Evolutionary conservation across 2,113 vertebrate genomes (phyloP), one percentile per base, ranked within the genome.

Genomic region (Callopanchax toddi): DNA sequence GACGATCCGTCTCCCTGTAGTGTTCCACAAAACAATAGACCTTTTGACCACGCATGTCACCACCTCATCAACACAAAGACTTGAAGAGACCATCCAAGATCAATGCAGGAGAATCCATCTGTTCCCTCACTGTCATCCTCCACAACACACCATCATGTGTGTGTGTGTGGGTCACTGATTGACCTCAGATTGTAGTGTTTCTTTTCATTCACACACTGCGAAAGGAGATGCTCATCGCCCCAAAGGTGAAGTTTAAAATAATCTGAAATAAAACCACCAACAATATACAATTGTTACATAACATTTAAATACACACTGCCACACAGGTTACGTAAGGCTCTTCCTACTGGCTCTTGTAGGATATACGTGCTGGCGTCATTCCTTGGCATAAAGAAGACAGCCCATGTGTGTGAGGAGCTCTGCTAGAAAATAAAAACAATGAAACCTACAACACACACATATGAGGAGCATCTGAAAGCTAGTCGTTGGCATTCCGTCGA

Each of bases 301-400:
- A 89, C 49, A 44, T 70, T 71, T 78, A 66, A 80, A 82, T 51
- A 67, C 46, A 85, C 57, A 43, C 40, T 18, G 40, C n/a, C 44
- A 36, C 10, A 45, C 15, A 45, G 67, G 76, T 88, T 87, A 89
- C 55, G 74, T 78, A 88, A 89, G 54, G 42, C 49, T n/a, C 26
- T n/a, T 49, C 56, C 59, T 17, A 69, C 76, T 84, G 80, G 74
- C 49, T 73, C 40, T 18, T 45, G 64, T 23, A 36, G 67, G 63
- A 56, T 77, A 67, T 76, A 79, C 50, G 34, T 71, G 62, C 29
- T 53, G 66, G 83, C 86, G 88, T 87, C 85, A 89, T 2, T 11
- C 20, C 12, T 17, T 63, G 39, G 9, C 64, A 43, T 44, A 58
- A 40, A 40, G 44, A 65, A 18, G 3, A 57, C 6, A 42, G 57